Evolutionary conservation across 1,140 invertebrate species (phyloP).

Genomic region (Leptinotarsa defecta): DNA sequence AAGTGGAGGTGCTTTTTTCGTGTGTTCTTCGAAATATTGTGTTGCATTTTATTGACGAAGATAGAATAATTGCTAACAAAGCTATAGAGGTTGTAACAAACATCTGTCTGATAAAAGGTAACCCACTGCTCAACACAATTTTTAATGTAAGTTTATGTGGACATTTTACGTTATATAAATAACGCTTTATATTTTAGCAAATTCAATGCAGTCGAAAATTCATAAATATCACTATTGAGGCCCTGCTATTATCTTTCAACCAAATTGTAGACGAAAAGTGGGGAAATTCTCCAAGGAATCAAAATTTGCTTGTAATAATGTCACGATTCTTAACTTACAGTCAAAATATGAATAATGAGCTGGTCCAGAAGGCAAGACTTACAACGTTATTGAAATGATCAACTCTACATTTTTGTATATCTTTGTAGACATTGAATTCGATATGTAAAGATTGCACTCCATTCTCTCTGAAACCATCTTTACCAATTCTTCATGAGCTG

Average conservation of each 20-base stretch:
- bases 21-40: slow-evolving; percentile 31
- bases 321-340: slow-evolving; percentile 28
- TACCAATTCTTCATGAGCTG: slow-evolving; percentile 35
- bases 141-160: slow-evolving; percentile 29
- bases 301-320: slow-evolving; percentile 34
- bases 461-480: slow-evolving; percentile 30
- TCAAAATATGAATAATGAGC: slow-evolving; percentile 27
- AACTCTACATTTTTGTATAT: background rate
- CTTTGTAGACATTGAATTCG: slow-evolving; percentile 24
- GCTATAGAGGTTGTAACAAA: slow-evolving; percentile 32
- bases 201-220: slow-evolving; percentile 29
- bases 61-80: slow-evolving; percentile 30
- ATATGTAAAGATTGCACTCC: slow-evolving; percentile 39
- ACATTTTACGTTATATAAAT: background rate
- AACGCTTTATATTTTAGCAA: slow-evolving; percentile 25
- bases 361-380: slow-evolving; percentile 20
- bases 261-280: slow-evolving; percentile 28
- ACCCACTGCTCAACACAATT: slow-evolving; percentile 26
- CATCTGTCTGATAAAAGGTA: slow-evolving; percentile 31
- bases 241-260: slow-evolving; percentile 27
- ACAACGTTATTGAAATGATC: background rate
- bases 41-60: slow-evolving; percentile 31
- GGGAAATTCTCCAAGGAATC: slow-evolving; percentile 30
- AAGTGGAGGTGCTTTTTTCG: slow-evolving; percentile 32
- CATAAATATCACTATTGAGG: slow-evolving; percentile 16